Evolutionary conservation across 2,797 vertebrate genomes (phyloP), one percentile per base, ranked within the genome.

Genomic region (Heteromormyrus szaboi): DNA sequence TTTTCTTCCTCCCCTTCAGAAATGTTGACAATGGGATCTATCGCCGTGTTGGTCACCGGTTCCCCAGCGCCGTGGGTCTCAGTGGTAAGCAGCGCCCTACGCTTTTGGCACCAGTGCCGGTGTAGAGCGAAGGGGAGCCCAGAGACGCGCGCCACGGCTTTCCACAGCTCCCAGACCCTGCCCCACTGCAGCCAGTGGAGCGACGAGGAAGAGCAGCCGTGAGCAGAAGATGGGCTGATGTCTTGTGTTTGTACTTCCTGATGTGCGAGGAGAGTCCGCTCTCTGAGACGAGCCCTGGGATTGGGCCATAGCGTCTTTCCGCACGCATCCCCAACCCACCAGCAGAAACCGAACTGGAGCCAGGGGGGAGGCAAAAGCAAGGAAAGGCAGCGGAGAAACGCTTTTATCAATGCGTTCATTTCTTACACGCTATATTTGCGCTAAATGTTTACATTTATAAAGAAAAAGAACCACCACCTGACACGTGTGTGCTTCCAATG

Each of bases 301-400:
- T 96, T 96, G 96, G 95, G 92, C 94, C 93, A 93, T 91, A 88
- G 91, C 92, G 93, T 94, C 92, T 94, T 93, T 48, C 93, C 94
- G 91, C 93, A 91, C 89, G 94, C 94, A 90, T 90, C 94, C 94
- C 94, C 96, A 94, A 92, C 94, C 95, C 96, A 96, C 94, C 93
- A 93, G 93, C 94, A 96, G 25, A 93, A 92, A 76, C 94, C 94
- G 91, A 95, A 93, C 93, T 93, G 94, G 88, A 95, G 94, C 95
- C 96, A 96, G 89, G 95, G 95, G 93, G 95, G 94, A 91, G 96
- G 96, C 88, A 97, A 86, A 89, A 97, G 95, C 62, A 96, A 93
- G 76, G 93, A 92, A 87, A 96, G 92, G 90, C 95, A 96, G 65
- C 94, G 95, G 91, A 96, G 86, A 91, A 96, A 96, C 91, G 94